Conservation (phyloP, 2,888 invertebrate genomes). For the Alentia gelatinosa region DNA sequence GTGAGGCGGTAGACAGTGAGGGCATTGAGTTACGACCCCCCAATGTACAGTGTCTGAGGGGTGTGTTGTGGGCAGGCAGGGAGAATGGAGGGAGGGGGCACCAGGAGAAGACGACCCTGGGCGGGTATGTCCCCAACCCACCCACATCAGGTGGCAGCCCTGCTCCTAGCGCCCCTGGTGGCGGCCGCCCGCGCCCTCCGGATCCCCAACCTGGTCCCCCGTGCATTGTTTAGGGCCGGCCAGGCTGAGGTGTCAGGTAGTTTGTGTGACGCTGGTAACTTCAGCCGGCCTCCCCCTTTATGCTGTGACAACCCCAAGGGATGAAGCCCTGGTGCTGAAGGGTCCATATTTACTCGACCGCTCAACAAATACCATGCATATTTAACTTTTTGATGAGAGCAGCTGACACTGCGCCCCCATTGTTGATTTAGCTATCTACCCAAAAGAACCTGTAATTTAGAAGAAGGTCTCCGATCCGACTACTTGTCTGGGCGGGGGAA, state of each 20-base stretch:
- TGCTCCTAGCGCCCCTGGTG: not conserved
- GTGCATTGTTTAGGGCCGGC: not conserved
- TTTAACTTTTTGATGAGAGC: conserved; percentile 43
- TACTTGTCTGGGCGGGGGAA: not conserved
- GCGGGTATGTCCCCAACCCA: not conserved
- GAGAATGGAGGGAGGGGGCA: not conserved
- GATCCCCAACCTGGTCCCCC: not conserved
- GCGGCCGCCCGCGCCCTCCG: not conserved
- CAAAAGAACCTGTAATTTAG: conserved; percentile 29
- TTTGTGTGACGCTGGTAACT: not conserved
- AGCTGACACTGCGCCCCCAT: not conserved
- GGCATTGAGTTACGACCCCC: not conserved
- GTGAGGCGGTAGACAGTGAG: not conserved
- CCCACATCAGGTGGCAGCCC: not conserved
- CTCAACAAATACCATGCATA: conserved; percentile 45
- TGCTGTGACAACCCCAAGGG: conserved; percentile 40
- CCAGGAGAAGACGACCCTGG: not conserved
- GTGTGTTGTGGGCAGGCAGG: not conserved
- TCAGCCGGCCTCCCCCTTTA: not conserved
- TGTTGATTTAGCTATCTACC: conserved; percentile 33
- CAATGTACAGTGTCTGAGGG: not conserved
- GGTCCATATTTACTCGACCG: conserved; percentile 36
- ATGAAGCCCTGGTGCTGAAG: not conserved
- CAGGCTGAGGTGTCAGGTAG: not conserved
- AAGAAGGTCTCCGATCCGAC: not conserved